These are phyloP conservation scores for Drosophila lini DNA, from an alignment of 1,140 invertebrate species.

Conservation along the genomic window DNA sequence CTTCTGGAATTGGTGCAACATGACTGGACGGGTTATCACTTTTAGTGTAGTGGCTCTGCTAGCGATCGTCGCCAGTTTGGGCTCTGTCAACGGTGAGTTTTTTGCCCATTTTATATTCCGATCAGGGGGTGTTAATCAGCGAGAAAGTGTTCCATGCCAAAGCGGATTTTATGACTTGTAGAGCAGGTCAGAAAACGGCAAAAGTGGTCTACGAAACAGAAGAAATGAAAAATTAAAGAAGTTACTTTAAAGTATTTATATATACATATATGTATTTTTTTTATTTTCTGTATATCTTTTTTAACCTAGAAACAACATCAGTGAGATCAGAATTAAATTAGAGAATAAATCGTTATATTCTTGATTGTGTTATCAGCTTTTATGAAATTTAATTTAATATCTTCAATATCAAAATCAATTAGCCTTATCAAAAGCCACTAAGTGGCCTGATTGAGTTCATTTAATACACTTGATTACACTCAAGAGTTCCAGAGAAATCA, in stretches of 20 bases:
- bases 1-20: constrained; percentile 48
- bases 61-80: constrained; percentile 31
- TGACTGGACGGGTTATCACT: constrained; percentile 48
- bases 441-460: constrained; percentile 22
- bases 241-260: neutral
- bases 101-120: constrained; percentile 56
- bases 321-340: neutral
- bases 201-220: neutral
- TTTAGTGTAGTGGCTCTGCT: constrained; percentile 31
- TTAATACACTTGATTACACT: constrained; percentile 26
- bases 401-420: constrained; percentile 15
- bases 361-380: neutral
- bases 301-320: neutral
- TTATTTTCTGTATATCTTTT: neutral
- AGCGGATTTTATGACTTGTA: constrained; percentile 7
- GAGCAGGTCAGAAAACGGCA: constrained; percentile 9
- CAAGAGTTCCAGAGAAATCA: constrained; percentile 32
- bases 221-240: neutral
- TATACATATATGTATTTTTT: too few relatives aligned
- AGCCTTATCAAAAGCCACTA: constrained; percentile 20
- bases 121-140: constrained; percentile 54
- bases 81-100: constrained; percentile 58
- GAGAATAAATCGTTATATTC: neutral
- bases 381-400: neutral
- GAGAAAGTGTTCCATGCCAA: constrained; percentile 34